Evolutionary conservation across 1,140 invertebrate species (phyloP).

Genomic region (Myzus persicae): DNA sequence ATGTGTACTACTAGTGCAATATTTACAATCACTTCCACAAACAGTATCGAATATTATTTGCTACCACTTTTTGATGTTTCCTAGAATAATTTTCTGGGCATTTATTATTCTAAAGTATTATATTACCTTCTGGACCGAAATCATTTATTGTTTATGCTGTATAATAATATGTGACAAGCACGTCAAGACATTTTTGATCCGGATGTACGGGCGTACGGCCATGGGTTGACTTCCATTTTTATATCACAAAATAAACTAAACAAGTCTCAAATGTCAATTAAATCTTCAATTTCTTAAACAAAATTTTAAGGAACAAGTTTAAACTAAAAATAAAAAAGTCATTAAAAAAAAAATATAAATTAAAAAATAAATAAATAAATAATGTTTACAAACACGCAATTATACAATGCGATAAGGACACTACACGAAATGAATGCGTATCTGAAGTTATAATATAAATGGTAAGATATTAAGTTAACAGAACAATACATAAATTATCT

Average conservation of each 20-base stretch:
- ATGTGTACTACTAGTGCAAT: neutral
- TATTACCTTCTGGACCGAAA: neutral
- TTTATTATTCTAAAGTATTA: neutral
- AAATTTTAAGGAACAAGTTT: neutral
- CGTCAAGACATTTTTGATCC: neutral
- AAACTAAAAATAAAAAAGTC: neutral
- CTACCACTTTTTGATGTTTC: neutral
- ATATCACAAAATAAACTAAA: constrained; percentile 11
- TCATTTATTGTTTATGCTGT: neutral
- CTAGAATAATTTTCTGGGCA: neutral
- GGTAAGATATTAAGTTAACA: neutral
- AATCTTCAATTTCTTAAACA: neutral
- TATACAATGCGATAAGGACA: neutral
- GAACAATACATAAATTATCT: neutral
- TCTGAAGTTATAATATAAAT: neutral
- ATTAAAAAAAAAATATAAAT: neutral
- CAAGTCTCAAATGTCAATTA: neutral
- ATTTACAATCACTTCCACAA: neutral
- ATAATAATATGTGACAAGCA: neutral
- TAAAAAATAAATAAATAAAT: neutral
- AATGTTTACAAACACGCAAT: neutral
- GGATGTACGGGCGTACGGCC: neutral
- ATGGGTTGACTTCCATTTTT: neutral
- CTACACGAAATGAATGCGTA: neutral
- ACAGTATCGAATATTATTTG: neutral